phyloP scores from a whole-genome alignment of 2,888 invertebrate genomes.

The Acheta domesticus region DNA sequence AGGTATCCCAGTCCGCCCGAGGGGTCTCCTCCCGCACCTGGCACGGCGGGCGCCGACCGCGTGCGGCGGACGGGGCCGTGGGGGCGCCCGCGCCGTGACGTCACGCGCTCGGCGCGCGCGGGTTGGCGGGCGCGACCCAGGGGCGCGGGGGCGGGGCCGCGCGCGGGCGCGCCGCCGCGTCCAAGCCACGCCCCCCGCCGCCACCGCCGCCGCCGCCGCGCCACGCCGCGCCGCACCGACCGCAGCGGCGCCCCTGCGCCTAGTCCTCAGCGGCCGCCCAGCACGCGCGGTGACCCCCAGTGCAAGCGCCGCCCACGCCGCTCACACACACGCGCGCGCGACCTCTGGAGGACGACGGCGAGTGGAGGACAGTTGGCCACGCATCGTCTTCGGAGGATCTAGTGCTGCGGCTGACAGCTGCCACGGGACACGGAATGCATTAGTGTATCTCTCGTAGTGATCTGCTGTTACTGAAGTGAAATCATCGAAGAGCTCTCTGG shows the following conservation, averaged over 20 bases:
- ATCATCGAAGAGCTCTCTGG: too few species aligned
- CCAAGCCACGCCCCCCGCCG: background rate
- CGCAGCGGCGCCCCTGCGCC: background rate
- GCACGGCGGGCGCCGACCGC: background rate
- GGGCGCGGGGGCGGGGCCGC: background rate
- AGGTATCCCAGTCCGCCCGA: background rate
- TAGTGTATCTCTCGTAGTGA: too few species aligned
- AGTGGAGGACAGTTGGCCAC: too few species aligned
- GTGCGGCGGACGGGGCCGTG: background rate
- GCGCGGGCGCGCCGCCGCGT: background rate
- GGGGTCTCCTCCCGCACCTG: background rate
- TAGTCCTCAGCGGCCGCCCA: background rate
- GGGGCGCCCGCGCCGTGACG: background rate
- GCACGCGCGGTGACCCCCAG: background rate
- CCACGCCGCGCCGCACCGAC: background rate
- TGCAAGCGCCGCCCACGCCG: background rate
- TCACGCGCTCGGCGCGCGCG: background rate
- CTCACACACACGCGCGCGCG: background rate
- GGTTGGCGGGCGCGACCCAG: background rate
- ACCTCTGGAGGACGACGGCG: background rate
- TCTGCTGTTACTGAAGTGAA: too few species aligned
- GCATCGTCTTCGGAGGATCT: too few species aligned
- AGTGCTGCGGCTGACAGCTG: too few species aligned
- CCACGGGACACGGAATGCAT: too few species aligned
- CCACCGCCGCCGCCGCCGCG: background rate